Percentiles rank a stretch among this genome's conserved stretches.
phyloP scores from a whole-genome alignment of 2,888 invertebrate species.

The Sphaerophoria taeniata region DNA sequence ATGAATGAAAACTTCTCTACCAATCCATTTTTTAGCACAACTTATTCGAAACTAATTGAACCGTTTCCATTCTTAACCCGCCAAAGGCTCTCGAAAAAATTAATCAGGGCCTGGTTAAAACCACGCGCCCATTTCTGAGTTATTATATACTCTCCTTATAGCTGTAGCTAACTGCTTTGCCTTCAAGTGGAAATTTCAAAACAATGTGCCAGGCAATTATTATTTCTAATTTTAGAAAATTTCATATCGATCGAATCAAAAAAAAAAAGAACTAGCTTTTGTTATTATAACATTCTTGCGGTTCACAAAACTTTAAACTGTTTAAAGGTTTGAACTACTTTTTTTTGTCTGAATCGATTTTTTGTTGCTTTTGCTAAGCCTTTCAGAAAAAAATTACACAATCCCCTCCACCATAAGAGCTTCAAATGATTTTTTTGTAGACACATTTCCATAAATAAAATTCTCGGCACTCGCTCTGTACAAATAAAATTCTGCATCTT shows the following conservation, averaged over 20 bases:
- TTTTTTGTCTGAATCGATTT: slow-evolving; percentile 16
- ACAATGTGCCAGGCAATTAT: slow-evolving; percentile 39
- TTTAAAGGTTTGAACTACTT: slow-evolving; percentile 45
- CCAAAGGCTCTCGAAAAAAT: too few relatives aligned
- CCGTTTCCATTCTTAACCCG: too few relatives aligned
- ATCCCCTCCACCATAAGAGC: background rate
- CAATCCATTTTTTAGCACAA: too few relatives aligned
- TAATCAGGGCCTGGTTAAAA: background rate
- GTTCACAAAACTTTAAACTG: slow-evolving; percentile 27
- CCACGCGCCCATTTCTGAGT: background rate
- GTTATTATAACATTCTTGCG: background rate
- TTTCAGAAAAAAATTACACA: background rate
- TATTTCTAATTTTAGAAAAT: slow-evolving; percentile 38
- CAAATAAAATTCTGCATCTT: slow-evolving; percentile 46
- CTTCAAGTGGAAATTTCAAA: background rate
- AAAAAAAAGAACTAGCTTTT: background rate
- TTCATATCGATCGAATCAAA: slow-evolving; percentile 17
- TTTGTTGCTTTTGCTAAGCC: too few relatives aligned
- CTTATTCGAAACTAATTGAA: too few relatives aligned
- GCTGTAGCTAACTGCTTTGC: too few relatives aligned
- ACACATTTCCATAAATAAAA: slow-evolving; percentile 47
- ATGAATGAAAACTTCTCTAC: too few relatives aligned
- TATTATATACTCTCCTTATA: slow-evolving; percentile 6
- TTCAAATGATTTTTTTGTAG: slow-evolving; percentile 19
- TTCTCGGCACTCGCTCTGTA: slow-evolving; percentile 22